Percentiles rank a stretch among this genome's conserved stretches.
Evolutionary conservation across 2,888 invertebrate genomes (phyloP).

Genomic region (Lordiphosa fenestrarum): DNA sequence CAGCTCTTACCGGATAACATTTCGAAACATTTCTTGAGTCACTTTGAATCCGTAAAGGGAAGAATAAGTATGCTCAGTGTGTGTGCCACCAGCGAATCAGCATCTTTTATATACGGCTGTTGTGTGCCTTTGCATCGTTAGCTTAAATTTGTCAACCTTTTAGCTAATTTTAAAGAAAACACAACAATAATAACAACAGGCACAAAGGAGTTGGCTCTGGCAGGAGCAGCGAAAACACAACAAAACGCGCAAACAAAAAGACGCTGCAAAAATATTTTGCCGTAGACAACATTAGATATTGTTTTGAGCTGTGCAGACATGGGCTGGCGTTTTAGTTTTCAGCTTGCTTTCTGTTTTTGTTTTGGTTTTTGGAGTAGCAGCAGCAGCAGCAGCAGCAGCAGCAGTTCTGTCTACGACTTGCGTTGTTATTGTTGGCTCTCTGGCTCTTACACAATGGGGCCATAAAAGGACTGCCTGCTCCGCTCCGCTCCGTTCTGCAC

Average conservation of each 20-base stretch:
- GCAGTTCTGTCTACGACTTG: constrained; percentile 22
- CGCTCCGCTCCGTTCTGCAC: background rate
- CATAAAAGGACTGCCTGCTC: constrained; percentile 53
- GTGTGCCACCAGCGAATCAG: too few species aligned
- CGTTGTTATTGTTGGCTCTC: constrained; percentile 26
- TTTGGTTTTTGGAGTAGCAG: constrained; percentile 20
- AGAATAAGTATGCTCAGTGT: too few species aligned
- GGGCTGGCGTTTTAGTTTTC: constrained; percentile 56
- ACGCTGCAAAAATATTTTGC: constrained; percentile 67
- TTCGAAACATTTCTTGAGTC: too few species aligned
- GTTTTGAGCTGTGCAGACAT: constrained; percentile 70
- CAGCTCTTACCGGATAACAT: too few species aligned
- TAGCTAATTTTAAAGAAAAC: constrained; percentile 66
- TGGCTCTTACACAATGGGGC: constrained; percentile 48
- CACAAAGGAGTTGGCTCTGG: background rate
- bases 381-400: background rate
- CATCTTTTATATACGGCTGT: too few species aligned
- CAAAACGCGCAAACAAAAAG: constrained; percentile 37
- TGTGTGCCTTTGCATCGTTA: background rate
- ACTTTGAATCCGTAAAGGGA: too few species aligned
- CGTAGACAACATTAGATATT: constrained; percentile 71
- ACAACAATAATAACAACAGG: constrained; percentile 16
- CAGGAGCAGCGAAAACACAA: constrained; percentile 12
- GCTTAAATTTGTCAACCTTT: constrained; percentile 45
- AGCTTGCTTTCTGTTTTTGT: constrained; percentile 33